Evolutionary conservation across 2,797 vertebrate species (phyloP).

Genomic region (Geotrypetes seraphini): DNA sequence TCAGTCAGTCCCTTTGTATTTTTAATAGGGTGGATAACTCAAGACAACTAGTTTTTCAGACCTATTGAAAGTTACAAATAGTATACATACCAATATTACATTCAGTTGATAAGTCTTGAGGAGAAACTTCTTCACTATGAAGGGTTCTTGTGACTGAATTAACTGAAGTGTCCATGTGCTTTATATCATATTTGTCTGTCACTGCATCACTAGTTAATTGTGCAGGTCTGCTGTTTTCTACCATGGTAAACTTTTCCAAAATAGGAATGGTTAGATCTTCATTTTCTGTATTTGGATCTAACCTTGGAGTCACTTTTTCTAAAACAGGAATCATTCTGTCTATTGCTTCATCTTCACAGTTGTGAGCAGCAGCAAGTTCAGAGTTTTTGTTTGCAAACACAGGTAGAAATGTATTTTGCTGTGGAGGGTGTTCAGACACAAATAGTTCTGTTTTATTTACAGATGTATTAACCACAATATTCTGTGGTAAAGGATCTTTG

Average conservation of each 20-base stretch:
- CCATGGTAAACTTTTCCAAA: neutral
- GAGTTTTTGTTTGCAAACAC: neutral
- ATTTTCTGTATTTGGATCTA: neutral
- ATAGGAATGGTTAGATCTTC: slow-evolving; percentile 1
- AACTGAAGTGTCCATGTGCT: neutral
- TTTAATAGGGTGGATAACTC: no score
- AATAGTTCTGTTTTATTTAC: neutral
- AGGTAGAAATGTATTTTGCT: no score
- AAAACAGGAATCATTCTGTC: neutral
- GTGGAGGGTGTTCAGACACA: no score
- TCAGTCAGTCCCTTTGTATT: no score
- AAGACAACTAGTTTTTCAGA: no score
- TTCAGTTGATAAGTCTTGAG: neutral
- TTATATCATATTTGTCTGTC: neutral
- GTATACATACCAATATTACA: slow-evolving; percentile 13
- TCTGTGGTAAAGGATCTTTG: neutral
- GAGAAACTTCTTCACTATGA: neutral
- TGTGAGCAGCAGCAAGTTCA: no score
- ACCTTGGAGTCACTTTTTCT: neutral
- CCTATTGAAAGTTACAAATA: no score
- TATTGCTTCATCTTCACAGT: neutral
- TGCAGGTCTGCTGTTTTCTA: no score
- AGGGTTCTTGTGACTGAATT: neutral
- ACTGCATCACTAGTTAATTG: no score
- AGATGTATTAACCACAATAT: neutral